Base-by-base conservation (phyloP, 2,888 invertebrate genomes). In the Cheilosia grossa region DNA sequence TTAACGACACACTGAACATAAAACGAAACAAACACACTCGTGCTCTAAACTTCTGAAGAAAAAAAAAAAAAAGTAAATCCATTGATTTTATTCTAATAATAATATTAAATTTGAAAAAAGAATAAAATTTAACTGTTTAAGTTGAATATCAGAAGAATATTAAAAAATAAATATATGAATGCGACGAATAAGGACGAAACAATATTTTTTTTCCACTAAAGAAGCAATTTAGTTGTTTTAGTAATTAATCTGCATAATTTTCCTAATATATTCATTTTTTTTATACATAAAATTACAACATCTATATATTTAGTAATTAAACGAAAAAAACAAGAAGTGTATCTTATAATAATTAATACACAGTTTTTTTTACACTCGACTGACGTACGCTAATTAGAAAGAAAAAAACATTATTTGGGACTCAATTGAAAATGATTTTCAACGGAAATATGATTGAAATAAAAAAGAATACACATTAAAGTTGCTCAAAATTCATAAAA, bases 351-450 rank as follows among this genome's bases (percentile, higher is more conserved):
- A 61, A 70, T 40, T 42, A 51, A 51, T 51, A 15, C 51, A 70
- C 47, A 58, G 24, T 64, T 75, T 75, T 13, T 72, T 51, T 56
- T 47, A 78, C 81, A 75, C 82, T 82, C 53, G 82, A 82, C 82
- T 82, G 82, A 82, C 54, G 54, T 82, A 82, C 58, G 53, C 78
- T 82, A 59, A 72, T 67, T 15, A 19, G 42, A 64, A 58, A 51
- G 24, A 17, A 33, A 69, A 56, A 47, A 37, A 42, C 33, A 44
- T 64, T 51, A n/a, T 61, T 73, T 58, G 21, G 49, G 63, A 64
- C 66, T 79, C 59, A 63, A 64, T 19, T 24, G n/a, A 59, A 66
- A 72, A 64, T 44, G 19, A 30, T 53, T 59, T 59, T 53, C 13
- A 27, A 64, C 53, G 53, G 47, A 77, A 42, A 72, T 70, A 66